Base-by-base conservation (phyloP, 2,888 invertebrate species). In the Timandra comae region DNA sequence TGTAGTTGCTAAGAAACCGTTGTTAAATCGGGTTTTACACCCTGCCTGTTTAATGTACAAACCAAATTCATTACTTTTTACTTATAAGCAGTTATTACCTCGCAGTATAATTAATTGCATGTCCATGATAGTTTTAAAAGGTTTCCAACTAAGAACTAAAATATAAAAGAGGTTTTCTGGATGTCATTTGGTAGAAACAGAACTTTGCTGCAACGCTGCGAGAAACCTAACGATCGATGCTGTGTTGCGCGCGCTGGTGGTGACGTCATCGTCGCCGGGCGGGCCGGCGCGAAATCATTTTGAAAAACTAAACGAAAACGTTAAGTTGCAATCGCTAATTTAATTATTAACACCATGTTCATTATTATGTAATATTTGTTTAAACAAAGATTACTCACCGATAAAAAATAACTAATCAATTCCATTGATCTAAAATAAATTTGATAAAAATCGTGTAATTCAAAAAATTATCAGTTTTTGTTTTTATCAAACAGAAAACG, bases 251-350 rank as follows among this genome's bases (percentile, higher is more conserved):
- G 84, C 84, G 82, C 81, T 63, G 52, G 34, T 28, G 30, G 52
- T 82, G 84, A 84, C 82, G 84, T 84, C 82, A 84, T 58, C 59
- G 64, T 56, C 64, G 66, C 63, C 72, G 68, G 66, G 70, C 68
- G 65, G 71, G 64, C 72, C 68, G 53, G 56, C 52, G 56, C 52
- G 42, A 61, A 62, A 60, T 59, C 49, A 59, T 65, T 71, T 65
- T 64, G 56, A 67, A 69, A 56, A 43, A 43, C 38, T 54, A 58
- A 58, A 59, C 50, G 43, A 50, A 55, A 50, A 42, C 11, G 10
- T 24, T 11, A 11, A 7, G 24, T 9, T 11, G n/a, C n/a, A n/a
- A n/a, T n/a, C n/a, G n/a, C n/a, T n/a, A n/a, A n/a, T n/a, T n/a
- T n/a, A n/a, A n/a, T n/a, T n/a, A n/a, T n/a, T n/a, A n/a, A n/a